Conservation (phyloP, 2,888 invertebrate genomes). For the Spicauda simplicius region DNA sequence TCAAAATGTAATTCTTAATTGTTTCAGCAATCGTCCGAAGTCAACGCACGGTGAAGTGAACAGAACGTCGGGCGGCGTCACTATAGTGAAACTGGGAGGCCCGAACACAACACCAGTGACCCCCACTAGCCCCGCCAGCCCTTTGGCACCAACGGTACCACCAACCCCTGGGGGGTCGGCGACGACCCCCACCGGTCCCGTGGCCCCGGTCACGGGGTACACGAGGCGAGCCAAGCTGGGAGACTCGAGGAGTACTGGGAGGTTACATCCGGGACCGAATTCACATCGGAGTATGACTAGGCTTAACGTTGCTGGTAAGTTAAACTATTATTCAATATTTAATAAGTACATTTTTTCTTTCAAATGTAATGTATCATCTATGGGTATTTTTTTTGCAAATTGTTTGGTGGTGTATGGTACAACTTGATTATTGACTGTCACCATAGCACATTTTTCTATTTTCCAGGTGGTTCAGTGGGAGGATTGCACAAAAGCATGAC, state of each 20-base stretch:
- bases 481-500: constrained; percentile 94
- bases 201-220: constrained; percentile 67
- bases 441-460: constrained; percentile 12
- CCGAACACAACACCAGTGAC: constrained; percentile 42
- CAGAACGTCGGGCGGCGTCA: constrained; percentile 90
- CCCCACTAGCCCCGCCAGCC: constrained; percentile 38
- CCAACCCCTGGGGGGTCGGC: constrained; percentile 17
- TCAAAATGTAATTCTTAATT: not conserved
- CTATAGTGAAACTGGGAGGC: constrained; percentile 90
- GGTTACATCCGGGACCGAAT: constrained; percentile 88
- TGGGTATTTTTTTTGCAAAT: no score
- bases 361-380: no score
- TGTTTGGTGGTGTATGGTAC: no score
- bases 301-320: constrained; percentile 85
- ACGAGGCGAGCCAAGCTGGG: constrained; percentile 87
- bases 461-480: constrained; percentile 88
- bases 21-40: constrained; percentile 63
- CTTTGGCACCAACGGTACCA: constrained; percentile 35
- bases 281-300: constrained; percentile 92
- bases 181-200: constrained; percentile 53
- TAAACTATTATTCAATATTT: not conserved
- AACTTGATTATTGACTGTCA: not conserved
- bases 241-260: constrained; percentile 90
- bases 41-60: constrained; percentile 85
- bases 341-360: no score